Base-by-base conservation (phyloP, 1,140 invertebrate species). In the Himalopsyche phryganea region DNA sequence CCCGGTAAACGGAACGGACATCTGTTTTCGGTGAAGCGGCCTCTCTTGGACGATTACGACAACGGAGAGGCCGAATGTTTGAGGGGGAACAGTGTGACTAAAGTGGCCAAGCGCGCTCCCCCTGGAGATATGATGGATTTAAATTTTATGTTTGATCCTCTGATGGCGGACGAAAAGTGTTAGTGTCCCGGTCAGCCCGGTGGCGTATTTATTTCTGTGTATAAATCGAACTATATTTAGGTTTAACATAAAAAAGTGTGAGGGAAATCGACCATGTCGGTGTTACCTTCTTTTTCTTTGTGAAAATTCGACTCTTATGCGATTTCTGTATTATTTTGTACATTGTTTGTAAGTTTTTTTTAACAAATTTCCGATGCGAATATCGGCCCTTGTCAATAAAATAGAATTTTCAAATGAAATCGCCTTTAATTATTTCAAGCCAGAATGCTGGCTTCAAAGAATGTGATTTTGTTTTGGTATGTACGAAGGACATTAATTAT, bases 281-380 rank as follows among this genome's bases (percentile, higher is more conserved):
- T 51, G 56, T 50, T 51, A 40, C 56, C 56, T 15, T 15, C n/a
- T n/a, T n/a, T n/a, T n/a, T n/a, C n/a, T n/a, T n/a, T n/a, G n/a
- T n/a, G n/a, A n/a, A 2, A 51, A 51, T 36, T 57, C 50, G 53
- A 56, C 58, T n/a, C n/a, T 61, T 40, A 61, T 50, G 50, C 53
- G 14, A 52, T 20, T 56, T 54, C 36, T 63, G 69, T 76, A 76
- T 78, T 75, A 74, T 77, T 78, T 78, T 78, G 74, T 78, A 78
- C 73, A 75, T 75, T 76, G 72, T 74, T 76, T 72, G 69, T 77
- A 77, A 76, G 74, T 72, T 75, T 76, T 73, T 66, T 67, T 70
- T 68, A 72, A 71, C 64, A 59, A 63, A 62, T 66, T 61, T 65
- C 68, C 69, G 71, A 65, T 63, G 60, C 63, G 60, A 67, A 61